Conservation (phyloP, 2,113 vertebrate species). For the Alethe diademata region DNA sequence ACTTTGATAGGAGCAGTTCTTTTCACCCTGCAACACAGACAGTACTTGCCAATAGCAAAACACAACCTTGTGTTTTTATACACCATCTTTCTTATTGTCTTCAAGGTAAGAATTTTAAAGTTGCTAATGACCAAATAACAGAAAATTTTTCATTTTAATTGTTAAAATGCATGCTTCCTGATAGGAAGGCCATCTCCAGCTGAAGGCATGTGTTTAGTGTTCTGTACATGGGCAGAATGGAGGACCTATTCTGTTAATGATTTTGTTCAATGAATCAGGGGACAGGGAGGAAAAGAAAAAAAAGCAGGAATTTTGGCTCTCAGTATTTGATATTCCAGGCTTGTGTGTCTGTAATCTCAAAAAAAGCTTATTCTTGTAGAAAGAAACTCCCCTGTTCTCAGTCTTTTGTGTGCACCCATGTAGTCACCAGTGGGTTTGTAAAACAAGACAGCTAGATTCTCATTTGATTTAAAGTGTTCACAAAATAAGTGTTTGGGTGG, state of each 20-base stretch:
- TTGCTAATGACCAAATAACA: background rate
- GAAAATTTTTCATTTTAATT: background rate
- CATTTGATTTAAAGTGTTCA: background rate
- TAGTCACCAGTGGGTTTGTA: background rate
- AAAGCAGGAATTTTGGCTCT: background rate
- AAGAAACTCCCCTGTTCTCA: background rate
- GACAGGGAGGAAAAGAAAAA: accelerated
- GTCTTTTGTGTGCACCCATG: background rate
- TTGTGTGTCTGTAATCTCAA: background rate
- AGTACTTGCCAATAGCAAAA: constrained; percentile 81
- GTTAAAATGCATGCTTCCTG: background rate
- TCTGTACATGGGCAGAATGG: background rate
- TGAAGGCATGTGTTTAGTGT: background rate
- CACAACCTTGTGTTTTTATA: constrained; percentile 90
- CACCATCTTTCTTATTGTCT: constrained; percentile 84
- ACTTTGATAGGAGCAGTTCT: constrained; percentile 90
- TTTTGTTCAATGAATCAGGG: background rate
- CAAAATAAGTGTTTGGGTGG: background rate
- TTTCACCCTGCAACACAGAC: constrained; percentile 87
- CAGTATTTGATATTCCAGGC: background rate
- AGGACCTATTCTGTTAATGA: background rate
- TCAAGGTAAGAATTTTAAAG: constrained; percentile 82
- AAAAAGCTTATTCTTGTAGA: background rate
- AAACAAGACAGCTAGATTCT: background rate
- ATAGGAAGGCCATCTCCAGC: background rate